Conservation (phyloP, 2,797 vertebrate genomes). For the Gadopsis marmoratus region DNA sequence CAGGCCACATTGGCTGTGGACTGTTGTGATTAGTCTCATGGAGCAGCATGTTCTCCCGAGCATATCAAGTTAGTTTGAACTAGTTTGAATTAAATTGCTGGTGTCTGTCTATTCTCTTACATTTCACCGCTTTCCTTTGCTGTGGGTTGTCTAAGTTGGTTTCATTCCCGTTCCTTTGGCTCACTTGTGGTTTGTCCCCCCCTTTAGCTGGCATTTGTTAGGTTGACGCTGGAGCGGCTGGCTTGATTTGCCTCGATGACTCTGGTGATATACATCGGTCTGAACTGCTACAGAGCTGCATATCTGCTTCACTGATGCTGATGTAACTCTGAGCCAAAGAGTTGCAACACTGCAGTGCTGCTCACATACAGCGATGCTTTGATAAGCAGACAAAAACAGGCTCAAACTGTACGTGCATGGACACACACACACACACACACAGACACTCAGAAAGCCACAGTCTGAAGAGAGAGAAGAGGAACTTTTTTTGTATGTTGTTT, state of each 20-base stretch:
- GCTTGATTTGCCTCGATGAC: constrained; percentile 32
- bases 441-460: constrained; percentile 49
- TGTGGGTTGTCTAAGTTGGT: constrained; percentile 40
- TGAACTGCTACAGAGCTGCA: constrained; percentile 43
- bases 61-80: constrained; percentile 5
- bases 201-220: constrained; percentile 42
- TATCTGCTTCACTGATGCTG: constrained; percentile 56
- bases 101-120: constrained; percentile 18
- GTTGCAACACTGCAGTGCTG: constrained; percentile 67
- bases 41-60: constrained; percentile 1
- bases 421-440: constrained; percentile 25
- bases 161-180: constrained; percentile 36
- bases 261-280: constrained; percentile 21
- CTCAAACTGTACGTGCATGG: constrained; percentile 31
- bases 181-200: constrained; percentile 27
- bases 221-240: constrained; percentile 16
- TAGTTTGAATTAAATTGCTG: constrained; percentile 34
- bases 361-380: constrained; percentile 52
- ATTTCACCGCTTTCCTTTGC: constrained; percentile 10
- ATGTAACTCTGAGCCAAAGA: constrained; percentile 78
- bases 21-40: constrained; percentile 20
- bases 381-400: constrained; percentile 54
- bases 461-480: constrained; percentile 48
- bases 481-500: not conserved
- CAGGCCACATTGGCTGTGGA: not conserved